These are phyloP conservation scores for Adrianichthys oophorus DNA, from an alignment of 2,797 vertebrate genomes.

Conservation along the genomic window DNA sequence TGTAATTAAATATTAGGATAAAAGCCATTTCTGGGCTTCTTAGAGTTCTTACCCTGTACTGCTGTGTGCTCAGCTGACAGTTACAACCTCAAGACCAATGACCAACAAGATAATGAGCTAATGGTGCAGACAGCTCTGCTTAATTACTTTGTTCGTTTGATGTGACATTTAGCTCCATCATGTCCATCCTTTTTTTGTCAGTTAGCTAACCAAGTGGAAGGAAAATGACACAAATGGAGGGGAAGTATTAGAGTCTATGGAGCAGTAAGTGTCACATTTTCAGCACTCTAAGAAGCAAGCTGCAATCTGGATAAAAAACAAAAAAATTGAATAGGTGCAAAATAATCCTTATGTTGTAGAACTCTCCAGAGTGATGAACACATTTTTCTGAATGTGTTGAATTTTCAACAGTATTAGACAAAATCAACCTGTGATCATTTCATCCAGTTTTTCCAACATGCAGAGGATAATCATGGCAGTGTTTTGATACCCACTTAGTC, in stretches of 20 bases:
- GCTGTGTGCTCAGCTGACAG: constrained; percentile 14
- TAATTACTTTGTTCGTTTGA: constrained; percentile 61
- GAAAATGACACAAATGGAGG: constrained; percentile 29
- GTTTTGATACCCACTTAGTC: constrained; percentile 14
- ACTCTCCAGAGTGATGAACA: no score
- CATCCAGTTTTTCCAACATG: constrained; percentile 19
- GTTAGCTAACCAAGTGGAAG: constrained; percentile 55
- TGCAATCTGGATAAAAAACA: no score
- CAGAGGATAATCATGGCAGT: not conserved
- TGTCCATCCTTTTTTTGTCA: constrained; percentile 54
- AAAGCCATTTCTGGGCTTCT: constrained; percentile 14
- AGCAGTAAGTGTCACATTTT: not conserved
- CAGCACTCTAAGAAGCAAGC: no score
- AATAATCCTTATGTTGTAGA: no score
- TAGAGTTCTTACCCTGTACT: constrained; percentile 13
- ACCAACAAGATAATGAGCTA: constrained; percentile 54
- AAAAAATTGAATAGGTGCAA: no score
- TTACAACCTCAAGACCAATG: constrained; percentile 38
- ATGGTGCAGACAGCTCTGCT: constrained; percentile 51
- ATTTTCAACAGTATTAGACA: constrained; percentile 1
- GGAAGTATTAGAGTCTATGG: constrained; percentile 35
- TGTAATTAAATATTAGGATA: constrained; percentile 26
- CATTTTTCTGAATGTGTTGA: constrained; percentile 8
- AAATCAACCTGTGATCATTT: constrained; percentile 17
- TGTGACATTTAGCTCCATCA: constrained; percentile 55